Conservation (phyloP, 1,140 invertebrate species). For the Trichonephila inaurata region DNA sequence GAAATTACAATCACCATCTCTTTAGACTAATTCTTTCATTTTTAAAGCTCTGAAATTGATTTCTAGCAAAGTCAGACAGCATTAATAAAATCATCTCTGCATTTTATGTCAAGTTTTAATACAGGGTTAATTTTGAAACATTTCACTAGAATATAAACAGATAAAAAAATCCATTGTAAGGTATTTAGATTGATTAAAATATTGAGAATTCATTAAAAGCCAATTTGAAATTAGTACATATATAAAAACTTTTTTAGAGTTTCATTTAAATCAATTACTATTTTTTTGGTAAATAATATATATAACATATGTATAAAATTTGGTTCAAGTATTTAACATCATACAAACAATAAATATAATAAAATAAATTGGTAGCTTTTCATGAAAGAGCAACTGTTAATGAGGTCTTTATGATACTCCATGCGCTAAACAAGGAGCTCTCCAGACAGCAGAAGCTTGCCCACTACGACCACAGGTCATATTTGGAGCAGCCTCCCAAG, state of each 20-base stretch:
- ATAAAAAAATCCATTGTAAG: no score
- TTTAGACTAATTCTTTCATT: no score
- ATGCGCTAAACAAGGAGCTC: slow-evolving; percentile 81
- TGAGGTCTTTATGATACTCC: slow-evolving; percentile 65
- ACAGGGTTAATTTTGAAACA: no score
- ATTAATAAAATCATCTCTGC: no score
- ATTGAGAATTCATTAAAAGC: neutral
- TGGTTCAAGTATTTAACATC: neutral
- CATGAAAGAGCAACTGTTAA: no score
- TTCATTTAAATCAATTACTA: neutral
- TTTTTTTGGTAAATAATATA: neutral
- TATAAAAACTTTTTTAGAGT: neutral
- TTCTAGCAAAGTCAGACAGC: no score
- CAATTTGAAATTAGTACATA: neutral
- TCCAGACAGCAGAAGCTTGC: slow-evolving; percentile 93
- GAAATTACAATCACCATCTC: no score
- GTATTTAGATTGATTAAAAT: neutral
- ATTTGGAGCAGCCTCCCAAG: slow-evolving; percentile 90
- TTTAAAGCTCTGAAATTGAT: no score
- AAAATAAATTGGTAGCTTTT: neutral
- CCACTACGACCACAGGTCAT: slow-evolving; percentile 93
- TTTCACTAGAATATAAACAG: no score
- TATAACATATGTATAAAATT: neutral
- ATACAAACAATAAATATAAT: neutral
- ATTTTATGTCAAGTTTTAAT: no score